Evolutionary conservation across 2,113 vertebrate species (phyloP).

Genomic region (Callorhinus ursinus): DNA sequence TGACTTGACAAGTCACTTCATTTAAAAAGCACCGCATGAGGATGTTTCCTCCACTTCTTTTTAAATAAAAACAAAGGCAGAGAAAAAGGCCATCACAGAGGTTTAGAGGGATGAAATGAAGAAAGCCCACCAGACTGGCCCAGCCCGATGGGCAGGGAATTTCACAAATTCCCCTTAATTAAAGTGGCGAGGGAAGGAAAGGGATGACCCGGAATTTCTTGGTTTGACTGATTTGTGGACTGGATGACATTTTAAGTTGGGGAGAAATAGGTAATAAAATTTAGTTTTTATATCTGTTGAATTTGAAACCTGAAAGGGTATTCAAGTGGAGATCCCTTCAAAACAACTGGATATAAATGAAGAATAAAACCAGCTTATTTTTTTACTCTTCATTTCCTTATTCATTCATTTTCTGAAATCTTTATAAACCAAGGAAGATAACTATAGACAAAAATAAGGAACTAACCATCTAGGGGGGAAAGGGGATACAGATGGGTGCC

Average conservation of each 20-base stretch:
- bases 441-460: background rate
- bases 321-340: background rate
- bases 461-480: background rate
- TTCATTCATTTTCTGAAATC: background rate
- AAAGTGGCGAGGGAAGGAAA: background rate
- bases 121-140: background rate
- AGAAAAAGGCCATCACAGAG: slow-evolving; percentile 55
- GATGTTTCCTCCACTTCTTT: slow-evolving; percentile 73
- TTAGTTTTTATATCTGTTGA: background rate
- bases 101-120: slow-evolving; percentile 64
- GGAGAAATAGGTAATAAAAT: background rate
- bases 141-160: rapidly evolving
- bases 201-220: background rate
- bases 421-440: slow-evolving; percentile 15
- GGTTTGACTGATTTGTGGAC: background rate
- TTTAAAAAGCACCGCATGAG: slow-evolving; percentile 81
- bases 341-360: background rate
- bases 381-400: background rate
- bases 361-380: background rate
- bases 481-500: background rate
- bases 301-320: background rate
- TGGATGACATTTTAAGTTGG: background rate
- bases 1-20: slow-evolving; percentile 88
- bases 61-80: slow-evolving; percentile 76
- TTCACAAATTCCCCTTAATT: slow-evolving; percentile 33